Conservation (phyloP, 2,888 invertebrate species). For the Augiades crinisus region DNA sequence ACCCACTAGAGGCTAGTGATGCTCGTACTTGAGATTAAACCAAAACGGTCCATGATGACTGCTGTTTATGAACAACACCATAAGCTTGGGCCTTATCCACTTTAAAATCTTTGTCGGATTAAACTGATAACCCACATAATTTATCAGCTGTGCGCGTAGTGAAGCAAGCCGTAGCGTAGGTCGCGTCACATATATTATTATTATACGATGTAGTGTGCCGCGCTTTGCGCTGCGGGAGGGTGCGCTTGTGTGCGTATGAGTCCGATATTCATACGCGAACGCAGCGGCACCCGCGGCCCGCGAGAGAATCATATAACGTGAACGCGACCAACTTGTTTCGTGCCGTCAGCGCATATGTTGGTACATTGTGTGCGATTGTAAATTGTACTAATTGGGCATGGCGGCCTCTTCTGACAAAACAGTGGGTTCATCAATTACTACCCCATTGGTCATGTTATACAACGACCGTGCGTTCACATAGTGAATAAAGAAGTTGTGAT, state of each 20-base stretch:
- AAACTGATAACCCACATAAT: conserved; percentile 43
- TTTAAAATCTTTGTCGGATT: conserved; percentile 39
- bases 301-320: conserved; percentile 73
- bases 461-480: conserved; percentile 52
- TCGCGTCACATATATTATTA: conserved; percentile 44
- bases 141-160: conserved; percentile 44
- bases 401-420: conserved; percentile 68
- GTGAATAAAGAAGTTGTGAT: conserved; percentile 56
- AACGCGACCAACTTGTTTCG: conserved; percentile 71
- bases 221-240: conserved; percentile 52
- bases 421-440: conserved; percentile 65
- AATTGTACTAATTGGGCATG: conserved; percentile 78
- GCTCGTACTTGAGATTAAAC: too few relatives aligned
- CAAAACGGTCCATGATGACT: too few relatives aligned
- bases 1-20: too few relatives aligned
- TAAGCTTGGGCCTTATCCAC: background rate
- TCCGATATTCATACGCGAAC: conserved; percentile 66
- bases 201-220: conserved; percentile 43
- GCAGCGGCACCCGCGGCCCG: conserved; percentile 62
- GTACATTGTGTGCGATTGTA: conserved; percentile 69
- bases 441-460: conserved; percentile 57
- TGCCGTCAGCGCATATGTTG: conserved; percentile 66
- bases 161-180: conserved; percentile 34
- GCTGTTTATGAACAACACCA: background rate
- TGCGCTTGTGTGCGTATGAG: conserved; percentile 45